phyloP scores from a whole-genome alignment of 2,113 vertebrate species.

The Psittacula cyanocephala region DNA sequence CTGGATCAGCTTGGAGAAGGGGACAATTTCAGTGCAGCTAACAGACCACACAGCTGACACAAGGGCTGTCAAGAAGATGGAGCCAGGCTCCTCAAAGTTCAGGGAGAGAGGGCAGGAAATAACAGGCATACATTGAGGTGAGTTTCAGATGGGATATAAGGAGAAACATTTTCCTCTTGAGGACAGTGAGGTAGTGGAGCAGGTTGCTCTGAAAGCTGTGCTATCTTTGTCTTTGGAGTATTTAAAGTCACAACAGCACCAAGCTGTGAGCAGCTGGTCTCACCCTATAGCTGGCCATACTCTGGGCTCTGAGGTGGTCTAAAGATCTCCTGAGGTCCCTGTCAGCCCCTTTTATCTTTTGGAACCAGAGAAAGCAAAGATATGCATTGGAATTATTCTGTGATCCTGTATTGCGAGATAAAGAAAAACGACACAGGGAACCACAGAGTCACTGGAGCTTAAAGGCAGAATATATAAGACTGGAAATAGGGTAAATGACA shows the following conservation, averaged over 20 bases:
- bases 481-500: slow-evolving; percentile 2
- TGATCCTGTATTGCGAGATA: background rate
- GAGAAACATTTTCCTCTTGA: background rate
- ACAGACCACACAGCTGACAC: background rate
- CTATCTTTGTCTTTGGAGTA: background rate
- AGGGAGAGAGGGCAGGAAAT: background rate
- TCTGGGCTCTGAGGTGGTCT: background rate
- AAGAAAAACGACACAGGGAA: slow-evolving; percentile 6
- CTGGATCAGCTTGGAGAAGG: background rate
- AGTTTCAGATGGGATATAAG: background rate
- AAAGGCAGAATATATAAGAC: slow-evolving; percentile 28
- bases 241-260: background rate
- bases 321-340: background rate
- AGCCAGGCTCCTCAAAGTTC: background rate
- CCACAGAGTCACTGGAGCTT: background rate
- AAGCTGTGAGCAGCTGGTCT: background rate
- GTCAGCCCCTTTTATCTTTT: background rate
- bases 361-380: background rate
- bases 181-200: background rate
- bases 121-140: background rate
- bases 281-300: fast-evolving
- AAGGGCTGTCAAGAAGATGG: background rate
- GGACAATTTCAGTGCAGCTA: fast-evolving
- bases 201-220: background rate
- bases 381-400: background rate